Evolutionary conservation across 2,797 vertebrate genomes (phyloP).

Genomic region (Takifugu ocellatus): DNA sequence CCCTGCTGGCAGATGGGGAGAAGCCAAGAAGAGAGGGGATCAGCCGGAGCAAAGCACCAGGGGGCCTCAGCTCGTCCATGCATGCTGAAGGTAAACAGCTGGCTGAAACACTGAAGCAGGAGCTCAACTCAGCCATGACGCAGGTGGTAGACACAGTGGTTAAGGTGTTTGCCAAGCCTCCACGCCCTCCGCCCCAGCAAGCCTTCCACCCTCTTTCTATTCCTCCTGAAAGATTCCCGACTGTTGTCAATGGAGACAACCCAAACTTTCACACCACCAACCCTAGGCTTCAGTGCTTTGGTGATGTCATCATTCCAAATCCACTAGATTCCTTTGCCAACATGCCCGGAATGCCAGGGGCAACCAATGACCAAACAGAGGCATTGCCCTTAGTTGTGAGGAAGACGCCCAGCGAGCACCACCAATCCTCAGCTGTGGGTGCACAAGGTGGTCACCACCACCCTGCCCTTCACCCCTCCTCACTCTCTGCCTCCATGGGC

Average conservation of each 20-base stretch:
- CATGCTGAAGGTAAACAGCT: conserved; percentile 93
- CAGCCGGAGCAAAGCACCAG: conserved; percentile 67
- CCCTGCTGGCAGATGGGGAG: conserved; percentile 77
- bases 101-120: conserved; percentile 96
- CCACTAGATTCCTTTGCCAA: conserved; percentile 90
- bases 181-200: conserved; percentile 92
- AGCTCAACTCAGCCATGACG: conserved; percentile 96
- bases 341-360: conserved; percentile 82
- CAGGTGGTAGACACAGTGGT: conserved; percentile 98
- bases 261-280: conserved; percentile 96
- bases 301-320: conserved; percentile 97
- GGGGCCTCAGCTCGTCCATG: conserved; percentile 79
- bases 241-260: conserved; percentile 87
- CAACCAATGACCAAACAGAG: conserved; percentile 92
- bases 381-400: conserved; percentile 93
- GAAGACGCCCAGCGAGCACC: conserved; percentile 88
- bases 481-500: conserved; percentile 88
- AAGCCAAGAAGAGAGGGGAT: conserved; percentile 87
- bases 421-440: conserved; percentile 84
- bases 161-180: conserved; percentile 95
- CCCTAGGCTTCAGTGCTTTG: conserved; percentile 94
- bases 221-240: conserved; percentile 85
- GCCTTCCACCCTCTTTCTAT: conserved; percentile 93
- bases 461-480: conserved; percentile 89
- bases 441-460: conserved; percentile 89